A percentile compares a stretch with the other conserved stretches of the same genome.
These are phyloP conservation scores for Lacanobia wlatinum DNA, from an alignment of 2,888 invertebrate species.

Conservation along the genomic window DNA sequence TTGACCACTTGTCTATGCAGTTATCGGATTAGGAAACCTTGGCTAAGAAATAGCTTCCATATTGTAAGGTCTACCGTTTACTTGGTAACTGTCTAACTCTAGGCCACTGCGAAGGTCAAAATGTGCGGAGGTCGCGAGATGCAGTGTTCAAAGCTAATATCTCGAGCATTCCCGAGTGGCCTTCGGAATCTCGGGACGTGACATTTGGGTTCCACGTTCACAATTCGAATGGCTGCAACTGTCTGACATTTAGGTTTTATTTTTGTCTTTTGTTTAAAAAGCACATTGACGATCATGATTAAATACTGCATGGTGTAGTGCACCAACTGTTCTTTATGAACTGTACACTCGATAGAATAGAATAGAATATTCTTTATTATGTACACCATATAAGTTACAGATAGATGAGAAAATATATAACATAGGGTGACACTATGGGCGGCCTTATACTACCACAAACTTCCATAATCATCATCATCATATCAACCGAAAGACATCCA, in stretches of 20 bases:
- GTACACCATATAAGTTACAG: no score
- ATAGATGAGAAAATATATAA: no score
- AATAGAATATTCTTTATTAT: no score
- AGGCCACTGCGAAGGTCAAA: conserved; percentile 42
- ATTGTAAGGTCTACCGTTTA: conserved; percentile 4
- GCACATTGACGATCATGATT: not conserved
- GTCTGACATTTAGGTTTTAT: conserved; percentile 5
- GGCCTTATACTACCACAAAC: no score
- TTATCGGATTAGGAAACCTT: conserved; percentile 20
- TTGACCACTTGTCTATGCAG: not conserved
- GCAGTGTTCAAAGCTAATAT: conserved; percentile 24
- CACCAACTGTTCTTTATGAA: not conserved
- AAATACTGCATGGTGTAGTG: not conserved
- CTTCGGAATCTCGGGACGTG: conserved; percentile 17
- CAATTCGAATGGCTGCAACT: conserved; percentile 12
- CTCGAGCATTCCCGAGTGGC: conserved; percentile 30
- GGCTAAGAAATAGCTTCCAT: not conserved
- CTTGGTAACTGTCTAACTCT: conserved; percentile 28
- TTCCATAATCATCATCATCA: no score
- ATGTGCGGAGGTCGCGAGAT: conserved; percentile 27
- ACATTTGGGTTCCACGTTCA: conserved; percentile 4
- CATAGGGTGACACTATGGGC: no score
- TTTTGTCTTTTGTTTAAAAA: not conserved
- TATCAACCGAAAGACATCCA: no score
- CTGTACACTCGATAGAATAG: no score